A percentile compares a stretch with the other conserved stretches of the same genome.
phyloP scores from a whole-genome alignment of 2,797 vertebrate genomes.

The Streptopelia turtur region DNA sequence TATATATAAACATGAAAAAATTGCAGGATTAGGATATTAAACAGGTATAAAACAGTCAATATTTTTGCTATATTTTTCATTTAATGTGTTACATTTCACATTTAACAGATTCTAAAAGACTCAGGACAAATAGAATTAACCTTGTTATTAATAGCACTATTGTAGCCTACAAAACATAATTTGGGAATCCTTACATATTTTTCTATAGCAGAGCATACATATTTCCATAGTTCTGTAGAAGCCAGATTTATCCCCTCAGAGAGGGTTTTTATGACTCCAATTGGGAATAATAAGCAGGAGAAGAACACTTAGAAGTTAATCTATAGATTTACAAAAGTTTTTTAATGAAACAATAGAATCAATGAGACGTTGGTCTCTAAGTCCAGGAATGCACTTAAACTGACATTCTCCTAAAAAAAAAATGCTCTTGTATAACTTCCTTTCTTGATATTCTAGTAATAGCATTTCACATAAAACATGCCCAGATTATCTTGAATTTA shows the following conservation, averaged over 20 bases:
- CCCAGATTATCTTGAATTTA: neutral
- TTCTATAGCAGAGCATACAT: neutral
- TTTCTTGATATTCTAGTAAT: neutral
- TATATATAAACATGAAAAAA: neutral
- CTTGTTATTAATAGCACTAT: neutral
- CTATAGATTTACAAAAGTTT: neutral
- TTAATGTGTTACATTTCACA: neutral
- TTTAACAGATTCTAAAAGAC: neutral
- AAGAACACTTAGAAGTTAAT: slow-evolving; percentile 10
- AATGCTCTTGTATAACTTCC: neutral
- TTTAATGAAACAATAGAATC: slow-evolving; percentile 1
- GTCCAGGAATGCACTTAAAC: neutral
- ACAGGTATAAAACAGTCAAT: accelerated
- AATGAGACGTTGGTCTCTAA: neutral
- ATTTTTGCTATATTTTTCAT: neutral
- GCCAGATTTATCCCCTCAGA: neutral
- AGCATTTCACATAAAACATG: neutral
- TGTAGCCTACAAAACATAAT: neutral
- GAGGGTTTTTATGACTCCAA: neutral
- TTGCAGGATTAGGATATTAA: neutral
- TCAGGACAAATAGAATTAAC: neutral
- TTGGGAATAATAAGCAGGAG: neutral
- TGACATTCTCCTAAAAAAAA: neutral
- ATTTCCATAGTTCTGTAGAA: neutral
- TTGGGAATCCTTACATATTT: neutral